Evolutionary conservation across 2,113 vertebrate species (phyloP).

Genomic region (Paedocypris sp.): DNA sequence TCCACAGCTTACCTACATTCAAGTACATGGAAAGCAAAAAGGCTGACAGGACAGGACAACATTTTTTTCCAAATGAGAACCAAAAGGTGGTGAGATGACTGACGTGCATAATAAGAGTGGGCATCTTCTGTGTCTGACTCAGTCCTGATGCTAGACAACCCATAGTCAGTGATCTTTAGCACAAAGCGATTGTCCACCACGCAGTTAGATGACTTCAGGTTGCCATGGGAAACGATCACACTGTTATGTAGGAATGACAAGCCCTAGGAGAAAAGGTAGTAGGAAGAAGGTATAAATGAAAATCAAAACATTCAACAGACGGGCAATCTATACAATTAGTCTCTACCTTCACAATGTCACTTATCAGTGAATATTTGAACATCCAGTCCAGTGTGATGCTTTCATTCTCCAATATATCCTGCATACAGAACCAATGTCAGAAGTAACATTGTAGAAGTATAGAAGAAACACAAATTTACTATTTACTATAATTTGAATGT

Average conservation of each 20-base stretch:
- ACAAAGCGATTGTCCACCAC: slow-evolving; percentile 92
- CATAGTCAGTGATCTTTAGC: slow-evolving; percentile 91
- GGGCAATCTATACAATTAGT: not conserved
- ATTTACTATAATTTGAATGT: too few relatives aligned
- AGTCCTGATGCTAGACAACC: slow-evolving; percentile 72
- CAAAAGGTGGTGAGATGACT: slow-evolving; percentile 44
- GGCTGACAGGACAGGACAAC: not conserved
- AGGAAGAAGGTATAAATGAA: not conserved
- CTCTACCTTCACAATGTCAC: slow-evolving; percentile 82
- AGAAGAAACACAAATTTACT: too few relatives aligned
- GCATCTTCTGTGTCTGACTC: slow-evolving; percentile 57
- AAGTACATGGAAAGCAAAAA: not conserved
- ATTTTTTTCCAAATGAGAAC: too few relatives aligned
- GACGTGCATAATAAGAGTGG: slow-evolving; percentile 79
- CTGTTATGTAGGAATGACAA: slow-evolving; percentile 89
- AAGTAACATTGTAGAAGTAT: not conserved
- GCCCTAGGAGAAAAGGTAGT: slow-evolving; percentile 57
- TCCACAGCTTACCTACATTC: slow-evolving; percentile 77
- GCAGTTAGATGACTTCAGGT: slow-evolving; percentile 92
- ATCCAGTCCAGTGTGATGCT: slow-evolving; percentile 95
- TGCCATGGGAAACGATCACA: slow-evolving; percentile 79
- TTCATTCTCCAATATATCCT: slow-evolving; percentile 94
- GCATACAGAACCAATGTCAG: too few relatives aligned
- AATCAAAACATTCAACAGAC: not conserved
- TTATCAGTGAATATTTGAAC: slow-evolving; percentile 89